Base-by-base conservation (phyloP, 2,113 vertebrate genomes). In the Silurus glanis region DNA sequence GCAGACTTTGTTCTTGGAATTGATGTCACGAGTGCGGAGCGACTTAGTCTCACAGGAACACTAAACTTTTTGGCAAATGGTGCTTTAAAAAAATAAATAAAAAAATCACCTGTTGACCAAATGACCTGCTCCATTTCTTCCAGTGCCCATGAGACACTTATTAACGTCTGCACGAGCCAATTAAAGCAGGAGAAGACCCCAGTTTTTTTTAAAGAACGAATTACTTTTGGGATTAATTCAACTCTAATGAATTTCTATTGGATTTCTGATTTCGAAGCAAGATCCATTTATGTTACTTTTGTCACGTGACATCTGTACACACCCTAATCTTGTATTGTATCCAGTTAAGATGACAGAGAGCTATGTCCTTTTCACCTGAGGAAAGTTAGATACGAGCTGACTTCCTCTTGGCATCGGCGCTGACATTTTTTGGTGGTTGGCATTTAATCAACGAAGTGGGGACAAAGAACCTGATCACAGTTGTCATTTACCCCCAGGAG, bases 391-490 rank as follows among this genome's bases (percentile, higher is more conserved):
- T 66, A 89, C 82, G 84, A 88, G 84, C 49, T 53, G 17, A 82
- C 51, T 59, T 75, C 56, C 84, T 79, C 56, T 66, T 58, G 83
- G 61, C 72, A 83, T 86, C 66, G 17, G 8, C 45, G n/a, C 87
- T 94, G 94, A 93, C 94, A 94, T 94, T 94, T 94, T 89, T 92
- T 85, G 83, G 66, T 88, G 85, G 61, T 78, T 94, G 93, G 91
- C 92, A 94, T 94, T 94, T 95, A 91, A 92, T 92, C 91, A 87
- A 86, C 79, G 87, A 88, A 84, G 80, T 74, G 25, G 91, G 93
- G 89, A 92, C 90, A 85, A 82, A 84, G 85, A 92, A 90, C 90
- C 91, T 87, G 91, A 92, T 91, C 89, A 89, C 82, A 86, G 56
- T 90, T 94, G 92, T 92, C 93, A 94, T 92, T 94, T 93, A 87